These are phyloP conservation scores for Drosophila testacea DNA, from an alignment of 2,888 invertebrate species.

Conservation along the genomic window DNA sequence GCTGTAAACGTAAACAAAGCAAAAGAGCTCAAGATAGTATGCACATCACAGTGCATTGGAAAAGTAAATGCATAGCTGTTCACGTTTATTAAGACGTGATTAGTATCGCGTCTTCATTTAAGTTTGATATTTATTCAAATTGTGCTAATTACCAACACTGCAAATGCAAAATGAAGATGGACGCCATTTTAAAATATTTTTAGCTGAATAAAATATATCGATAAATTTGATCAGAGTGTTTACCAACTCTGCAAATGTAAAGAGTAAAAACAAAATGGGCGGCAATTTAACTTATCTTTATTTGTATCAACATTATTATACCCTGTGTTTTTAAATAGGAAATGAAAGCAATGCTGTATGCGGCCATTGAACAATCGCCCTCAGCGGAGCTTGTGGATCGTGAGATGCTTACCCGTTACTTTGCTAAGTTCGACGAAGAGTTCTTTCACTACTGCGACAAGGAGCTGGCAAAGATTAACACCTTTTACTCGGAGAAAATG, in stretches of 20 bases:
- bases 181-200: no score
- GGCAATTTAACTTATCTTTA: not conserved
- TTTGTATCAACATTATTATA: not conserved
- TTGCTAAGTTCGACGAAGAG: conserved; percentile 92
- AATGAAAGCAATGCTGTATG: conserved; percentile 94
- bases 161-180: not conserved
- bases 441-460: conserved; percentile 94
- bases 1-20: conserved; percentile 62
- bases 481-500: conserved; percentile 95
- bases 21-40: not conserved
- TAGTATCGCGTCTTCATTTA: no score
- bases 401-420: conserved; percentile 89
- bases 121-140: no score
- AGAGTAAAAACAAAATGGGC: not conserved
- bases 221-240: not conserved
- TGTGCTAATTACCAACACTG: conserved; percentile 8
- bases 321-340: conserved; percentile 86
- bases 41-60: conserved; percentile 27
- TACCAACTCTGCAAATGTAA: conserved; percentile 1
- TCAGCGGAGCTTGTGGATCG: conserved; percentile 90
- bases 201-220: no score
- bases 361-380: conserved; percentile 91
- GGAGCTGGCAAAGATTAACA: conserved; percentile 94
- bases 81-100: no score
- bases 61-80: no score